Percentiles rank a stretch among this genome's conserved stretches.
phyloP scores from a whole-genome alignment of 2,888 invertebrate species.

The Spialia ferax region DNA sequence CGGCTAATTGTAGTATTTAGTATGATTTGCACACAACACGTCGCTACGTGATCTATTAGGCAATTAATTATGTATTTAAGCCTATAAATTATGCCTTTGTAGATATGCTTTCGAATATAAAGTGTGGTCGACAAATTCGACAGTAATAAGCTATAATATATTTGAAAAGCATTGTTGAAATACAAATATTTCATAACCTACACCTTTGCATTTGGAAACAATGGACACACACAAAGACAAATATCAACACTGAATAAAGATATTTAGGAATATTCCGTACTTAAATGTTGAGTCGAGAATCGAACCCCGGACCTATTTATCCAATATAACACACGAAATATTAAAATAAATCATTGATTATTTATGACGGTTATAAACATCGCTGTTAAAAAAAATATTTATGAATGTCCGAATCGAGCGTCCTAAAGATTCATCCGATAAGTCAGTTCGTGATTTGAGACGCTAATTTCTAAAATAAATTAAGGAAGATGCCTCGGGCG shows the following conservation, averaged over 20 bases:
- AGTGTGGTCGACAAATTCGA: neutral
- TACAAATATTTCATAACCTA: too few relatives aligned
- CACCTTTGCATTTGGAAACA: too few relatives aligned
- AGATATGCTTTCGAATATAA: slow-evolving; percentile 25
- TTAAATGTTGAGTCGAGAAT: too few relatives aligned
- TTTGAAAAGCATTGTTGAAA: too few relatives aligned
- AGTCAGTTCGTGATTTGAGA: neutral
- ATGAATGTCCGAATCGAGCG: neutral
- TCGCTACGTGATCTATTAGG: slow-evolving; percentile 38
- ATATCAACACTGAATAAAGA: too few relatives aligned
- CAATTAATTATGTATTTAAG: slow-evolving; percentile 37
- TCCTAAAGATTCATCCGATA: neutral
- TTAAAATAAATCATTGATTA: too few relatives aligned
- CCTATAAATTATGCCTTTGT: slow-evolving; percentile 21
- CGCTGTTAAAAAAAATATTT: neutral
- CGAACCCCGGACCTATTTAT: too few relatives aligned
- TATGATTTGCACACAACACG: slow-evolving; percentile 36
- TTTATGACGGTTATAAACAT: too few relatives aligned
- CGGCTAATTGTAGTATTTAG: slow-evolving; percentile 33
- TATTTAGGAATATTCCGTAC: too few relatives aligned
- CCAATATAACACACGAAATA: too few relatives aligned
- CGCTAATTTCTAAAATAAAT: slow-evolving; percentile 1
- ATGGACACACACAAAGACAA: too few relatives aligned
- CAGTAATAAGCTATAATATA: too few relatives aligned
- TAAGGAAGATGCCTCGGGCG: slow-evolving; percentile 68